Conservation (phyloP, 2,797 vertebrate species). For the Enteromius mattozi region DNA sequence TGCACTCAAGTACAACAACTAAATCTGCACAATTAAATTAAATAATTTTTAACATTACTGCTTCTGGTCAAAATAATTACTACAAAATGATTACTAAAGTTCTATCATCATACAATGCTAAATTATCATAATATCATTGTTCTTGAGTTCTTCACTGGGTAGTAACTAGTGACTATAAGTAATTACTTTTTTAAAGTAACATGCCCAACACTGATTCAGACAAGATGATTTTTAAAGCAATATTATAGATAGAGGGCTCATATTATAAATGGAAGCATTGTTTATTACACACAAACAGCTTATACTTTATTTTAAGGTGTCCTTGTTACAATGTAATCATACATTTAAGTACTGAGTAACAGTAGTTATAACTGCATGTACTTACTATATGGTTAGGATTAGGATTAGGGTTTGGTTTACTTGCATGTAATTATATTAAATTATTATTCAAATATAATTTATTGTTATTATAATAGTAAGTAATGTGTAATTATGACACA, state of each 20-base stretch:
- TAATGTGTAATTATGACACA: background rate
- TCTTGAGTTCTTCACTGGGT: no score
- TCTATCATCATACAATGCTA: no score
- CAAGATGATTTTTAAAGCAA: background rate
- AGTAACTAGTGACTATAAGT: no score
- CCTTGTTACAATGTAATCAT: background rate
- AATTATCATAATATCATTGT: no score
- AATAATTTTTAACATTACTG: background rate
- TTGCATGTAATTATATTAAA: background rate
- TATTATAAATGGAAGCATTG: no score
- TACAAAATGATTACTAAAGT: no score
- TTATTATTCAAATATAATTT: background rate
- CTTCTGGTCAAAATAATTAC: background rate
- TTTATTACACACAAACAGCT: background rate
- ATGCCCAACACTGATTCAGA: background rate
- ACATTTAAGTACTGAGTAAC: background rate
- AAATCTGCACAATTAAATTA: background rate
- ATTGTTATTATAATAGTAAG: background rate
- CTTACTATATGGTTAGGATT: background rate
- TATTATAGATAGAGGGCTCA: background rate
- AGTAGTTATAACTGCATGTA: background rate
- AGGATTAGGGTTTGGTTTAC: background rate
- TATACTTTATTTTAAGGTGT: background rate
- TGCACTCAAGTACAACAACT: background rate
- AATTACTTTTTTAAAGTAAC: no score